Evolutionary conservation across 2,888 invertebrate species (phyloP), one percentile per base, ranked within the genome.

Genomic region (Pecten maximus): DNA sequence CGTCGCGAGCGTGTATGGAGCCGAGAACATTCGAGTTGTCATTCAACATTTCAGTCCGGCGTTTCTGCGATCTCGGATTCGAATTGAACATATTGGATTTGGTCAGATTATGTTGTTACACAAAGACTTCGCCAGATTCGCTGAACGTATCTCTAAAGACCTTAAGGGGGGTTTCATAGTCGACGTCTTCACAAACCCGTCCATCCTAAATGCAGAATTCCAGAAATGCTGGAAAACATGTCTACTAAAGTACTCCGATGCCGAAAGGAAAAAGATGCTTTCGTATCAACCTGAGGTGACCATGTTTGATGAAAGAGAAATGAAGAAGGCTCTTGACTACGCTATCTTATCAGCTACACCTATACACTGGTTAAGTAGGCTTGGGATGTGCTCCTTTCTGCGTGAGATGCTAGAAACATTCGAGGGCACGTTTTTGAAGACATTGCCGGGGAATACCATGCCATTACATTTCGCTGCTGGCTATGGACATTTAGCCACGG

Each of bases 391-490:
- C 23, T 40, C 40, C n/a, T 23, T 48, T 35, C n/a, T 28, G 40
- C 28, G 19, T 44, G 35, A 40, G 10, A 12, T 44, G 44, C 23
- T 89, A 19, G 19, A 87, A 23, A 87, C 39, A n/a, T 28, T 89
- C 16, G 35, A n/a, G 16, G 40, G 23, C 4, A 23, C 40, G 12
- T 89, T 60, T 40, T 40, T 89, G 23, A 15, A 74, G 2, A 39
- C 35, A 28, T n/a, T 89, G n/a, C 40, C 40, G 12, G 60, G 60
- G 16, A 8, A 74, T 60, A 89, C 74, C 2, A 28, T 35, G 74
- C 74, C 74, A 1, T 74, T 89, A 35, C 87, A 87, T 28, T 90
- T 90, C 87, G 88, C 90, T 19, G 88, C 90, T 23, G 90, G 90
- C 0, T 88, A 44, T 50, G 90, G 90, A 2, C 87, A 90, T 28